A percentile compares a stretch with the other conserved stretches of the same genome.
Evolutionary conservation across 1,140 invertebrate species (phyloP).

Genomic region (Ceratina australensis): DNA sequence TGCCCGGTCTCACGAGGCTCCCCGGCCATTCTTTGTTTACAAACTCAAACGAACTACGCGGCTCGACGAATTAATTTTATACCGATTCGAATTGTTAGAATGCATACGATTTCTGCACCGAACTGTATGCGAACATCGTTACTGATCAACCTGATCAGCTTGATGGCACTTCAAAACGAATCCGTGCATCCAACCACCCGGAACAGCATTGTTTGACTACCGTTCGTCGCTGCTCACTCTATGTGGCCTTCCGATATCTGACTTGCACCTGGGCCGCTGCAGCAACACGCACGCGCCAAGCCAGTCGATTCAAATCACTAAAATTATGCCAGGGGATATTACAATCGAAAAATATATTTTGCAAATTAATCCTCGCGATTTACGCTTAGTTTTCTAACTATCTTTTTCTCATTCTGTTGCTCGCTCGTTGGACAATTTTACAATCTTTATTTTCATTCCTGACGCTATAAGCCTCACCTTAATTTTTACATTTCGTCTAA

Average conservation of each 20-base stretch:
- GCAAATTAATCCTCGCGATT: not conserved
- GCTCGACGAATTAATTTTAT: not conserved
- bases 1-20: conserved; percentile 72
- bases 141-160: not conserved
- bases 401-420: not conserved
- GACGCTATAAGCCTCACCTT: not conserved
- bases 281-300: conserved; percentile 25
- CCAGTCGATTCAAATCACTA: conserved; percentile 37
- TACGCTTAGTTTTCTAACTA: not conserved
- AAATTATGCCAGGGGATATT: not conserved
- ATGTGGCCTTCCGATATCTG: conserved; percentile 1
- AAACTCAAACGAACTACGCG: conserved; percentile 39
- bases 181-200: not conserved
- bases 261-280: conserved; percentile 16
- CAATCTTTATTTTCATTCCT: not conserved
- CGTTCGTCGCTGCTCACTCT: conserved; percentile 12
- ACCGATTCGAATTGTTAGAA: conserved; percentile 19
- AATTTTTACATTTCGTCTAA: not conserved
- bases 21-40: conserved; percentile 71
- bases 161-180: conserved; percentile 8
- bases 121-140: conserved; percentile 31
- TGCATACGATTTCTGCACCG: not conserved
- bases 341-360: conserved; percentile 12
- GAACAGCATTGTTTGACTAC: conserved; percentile 48
- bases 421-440: not conserved